Base-by-base conservation (phyloP, 2,797 vertebrate species). In the Erpetoichthys calabaricus region DNA sequence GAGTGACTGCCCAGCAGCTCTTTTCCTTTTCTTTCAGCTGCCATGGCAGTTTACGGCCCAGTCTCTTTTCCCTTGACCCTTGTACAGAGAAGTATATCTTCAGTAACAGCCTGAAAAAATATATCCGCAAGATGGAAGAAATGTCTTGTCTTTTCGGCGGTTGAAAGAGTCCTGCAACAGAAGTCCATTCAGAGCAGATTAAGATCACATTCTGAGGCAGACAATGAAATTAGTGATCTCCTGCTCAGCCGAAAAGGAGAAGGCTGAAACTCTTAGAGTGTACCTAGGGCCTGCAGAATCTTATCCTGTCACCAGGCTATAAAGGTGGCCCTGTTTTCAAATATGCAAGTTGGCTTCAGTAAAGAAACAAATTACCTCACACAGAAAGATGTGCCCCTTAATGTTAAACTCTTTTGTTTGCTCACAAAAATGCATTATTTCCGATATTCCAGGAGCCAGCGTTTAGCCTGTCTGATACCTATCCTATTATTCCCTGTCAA, bases 121-220 rank as follows among this genome's bases (percentile, higher is more conserved):
- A 65, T 57, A 45, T 47, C 44, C 62, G 49, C 1, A 59, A 60
- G 62, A 61, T 56, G 63, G 65, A 72, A 70, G 70, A 61, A 67
- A 60, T 65, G 57, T 54, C 25, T 59, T 60, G 63, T 71, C 70
- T 75, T 61, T 58, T 66, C 71, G 64, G 66, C 60, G 59, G 66
- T 64, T 74, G 67, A 78, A 79, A 76, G 75, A 71, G 59, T 65
- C 62, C 60, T 67, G 65, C 73, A 78, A 81, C 65, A 74, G 76
- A 71, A 73, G 73, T 64, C 70, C 51, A 75, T 77, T 83, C 76
- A 78, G 68, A 64, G 61, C 66, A 80, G 77, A 76, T 79, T 76
- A 80, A 78, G 77, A 80, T 80, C 73, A 62, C 68, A 75, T 80
- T 78, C 76, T 72, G 71, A 63, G 8, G 60, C 64, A 74, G 69